Evolutionary conservation across 2,113 vertebrate species (phyloP).

Genomic region (Fregetta grallaria): DNA sequence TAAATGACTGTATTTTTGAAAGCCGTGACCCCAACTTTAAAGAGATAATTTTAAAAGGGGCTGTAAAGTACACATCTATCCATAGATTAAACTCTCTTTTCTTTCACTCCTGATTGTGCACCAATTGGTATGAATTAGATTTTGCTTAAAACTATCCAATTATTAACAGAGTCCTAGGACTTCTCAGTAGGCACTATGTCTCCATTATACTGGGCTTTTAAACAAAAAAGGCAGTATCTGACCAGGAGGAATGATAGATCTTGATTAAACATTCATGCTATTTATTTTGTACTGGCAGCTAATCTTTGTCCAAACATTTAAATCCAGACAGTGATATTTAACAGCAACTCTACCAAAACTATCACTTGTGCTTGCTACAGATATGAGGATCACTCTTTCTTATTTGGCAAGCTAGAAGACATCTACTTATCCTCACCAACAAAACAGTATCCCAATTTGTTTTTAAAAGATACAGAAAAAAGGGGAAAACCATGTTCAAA

Average conservation of each 20-base stretch:
- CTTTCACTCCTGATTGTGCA: background rate
- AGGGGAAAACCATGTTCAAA: background rate
- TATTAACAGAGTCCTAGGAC: background rate
- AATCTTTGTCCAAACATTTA: constrained; percentile 40
- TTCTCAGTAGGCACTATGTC: background rate
- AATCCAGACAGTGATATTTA: constrained; percentile 30
- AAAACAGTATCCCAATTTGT: background rate
- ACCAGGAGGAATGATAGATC: background rate
- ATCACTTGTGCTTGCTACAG: background rate
- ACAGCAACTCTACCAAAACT: background rate
- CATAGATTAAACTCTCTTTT: background rate
- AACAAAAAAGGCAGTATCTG: background rate
- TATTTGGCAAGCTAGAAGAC: background rate
- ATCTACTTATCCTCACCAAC: background rate
- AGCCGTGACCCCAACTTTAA: background rate
- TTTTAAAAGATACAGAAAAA: background rate
- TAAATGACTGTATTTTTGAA: background rate
- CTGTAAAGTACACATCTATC: background rate
- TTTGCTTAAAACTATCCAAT: background rate
- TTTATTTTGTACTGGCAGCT: constrained; percentile 24
- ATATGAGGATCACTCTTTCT: constrained; percentile 16
- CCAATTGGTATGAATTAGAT: background rate
- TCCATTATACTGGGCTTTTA: background rate
- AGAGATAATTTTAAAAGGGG: background rate
- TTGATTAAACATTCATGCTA: constrained; percentile 28